A percentile compares a stretch with the other conserved stretches of the same genome.
These are phyloP conservation scores for Chrysolina oricalcia DNA, from an alignment of 2,888 invertebrate genomes.

Conservation along the genomic window DNA sequence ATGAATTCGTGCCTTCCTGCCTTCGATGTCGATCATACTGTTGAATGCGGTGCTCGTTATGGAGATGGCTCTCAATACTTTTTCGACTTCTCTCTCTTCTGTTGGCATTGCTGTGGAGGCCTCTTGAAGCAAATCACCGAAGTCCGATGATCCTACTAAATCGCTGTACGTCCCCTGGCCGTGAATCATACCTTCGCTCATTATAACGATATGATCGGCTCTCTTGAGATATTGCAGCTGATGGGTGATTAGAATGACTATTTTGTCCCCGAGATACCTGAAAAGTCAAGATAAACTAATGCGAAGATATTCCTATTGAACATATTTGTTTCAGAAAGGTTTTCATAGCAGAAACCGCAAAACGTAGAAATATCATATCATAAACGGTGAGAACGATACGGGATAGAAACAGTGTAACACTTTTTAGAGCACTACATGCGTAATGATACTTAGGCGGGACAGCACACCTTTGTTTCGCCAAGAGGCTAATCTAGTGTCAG, in stretches of 20 bases:
- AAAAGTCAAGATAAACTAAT: constrained; percentile 43
- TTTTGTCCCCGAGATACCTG: constrained; percentile 74
- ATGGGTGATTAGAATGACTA: constrained; percentile 80
- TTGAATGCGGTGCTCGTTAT: constrained; percentile 56
- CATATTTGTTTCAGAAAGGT: background rate
- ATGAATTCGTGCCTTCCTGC: constrained; percentile 53
- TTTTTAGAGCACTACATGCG: no score
- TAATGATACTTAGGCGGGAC: no score
- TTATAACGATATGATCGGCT: constrained; percentile 63
- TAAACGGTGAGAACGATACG: no score
- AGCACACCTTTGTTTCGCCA: no score
- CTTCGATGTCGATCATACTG: constrained; percentile 60
- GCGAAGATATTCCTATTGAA: background rate
- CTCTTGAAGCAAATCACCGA: constrained; percentile 66
- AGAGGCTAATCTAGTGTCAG: no score
- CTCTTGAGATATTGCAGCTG: constrained; percentile 80
- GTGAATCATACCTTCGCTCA: constrained; percentile 70
- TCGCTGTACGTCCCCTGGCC: constrained; percentile 48
- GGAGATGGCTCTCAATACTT: constrained; percentile 53
- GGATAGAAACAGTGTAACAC: no score
- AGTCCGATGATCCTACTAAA: constrained; percentile 55
- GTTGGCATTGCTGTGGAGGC: constrained; percentile 39
- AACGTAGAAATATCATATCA: no score
- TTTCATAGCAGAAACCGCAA: background rate
- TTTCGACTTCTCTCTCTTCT: constrained; percentile 56